Evolutionary conservation across 2,888 invertebrate species (phyloP), one percentile per base, ranked within the genome.

Genomic region (Mystacides longicornis): DNA sequence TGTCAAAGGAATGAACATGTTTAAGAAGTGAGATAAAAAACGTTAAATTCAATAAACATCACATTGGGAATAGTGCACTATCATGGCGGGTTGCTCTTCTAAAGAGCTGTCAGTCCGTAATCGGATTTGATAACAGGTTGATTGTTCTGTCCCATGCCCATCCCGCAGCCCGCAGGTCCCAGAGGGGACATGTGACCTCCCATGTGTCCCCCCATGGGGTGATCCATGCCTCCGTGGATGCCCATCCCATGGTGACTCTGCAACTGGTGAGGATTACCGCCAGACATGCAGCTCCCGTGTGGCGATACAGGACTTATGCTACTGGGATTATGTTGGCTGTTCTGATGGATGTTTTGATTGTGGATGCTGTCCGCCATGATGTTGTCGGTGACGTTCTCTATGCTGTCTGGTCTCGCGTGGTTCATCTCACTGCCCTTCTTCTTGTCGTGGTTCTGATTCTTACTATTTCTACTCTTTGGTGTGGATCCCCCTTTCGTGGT

Each of bases 81-180:
- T 56, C 56, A 56, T 47, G 31, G 19, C n/a, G n/a, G 16, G 7
- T 37, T 7, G 16, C 31, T 52, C 52, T 71, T 72, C 81, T 84
- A 84, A 71, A 83, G 80, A 52, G 89, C 84, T 69, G 90, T 92
- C 66, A 93, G 81, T 71, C 89, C 92, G 69, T 92, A 92, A 75
- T 92, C 91, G 64, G 89, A 88, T 74, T 91, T 91, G 67, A 89
- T 88, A 67, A 85, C 78, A 60, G 82, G 75, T 63, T 81, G 78
- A 63, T 67, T 72, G 49, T 65, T 64, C 43, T 74, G 68, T 56
- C 65, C 68, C 56, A 76, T 68, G 37, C 74, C 75, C 4, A 73
- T 72, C 21, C 77, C 77, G 57, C 76, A 77, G 23, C 74, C 73
- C 21, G 79, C 70, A 51, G 73, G 70, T 19, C 79, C 74, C 22